These are phyloP conservation scores for Oreotrochilus melanogaster DNA, from an alignment of 2,113 vertebrate species.

Conservation along the genomic window DNA sequence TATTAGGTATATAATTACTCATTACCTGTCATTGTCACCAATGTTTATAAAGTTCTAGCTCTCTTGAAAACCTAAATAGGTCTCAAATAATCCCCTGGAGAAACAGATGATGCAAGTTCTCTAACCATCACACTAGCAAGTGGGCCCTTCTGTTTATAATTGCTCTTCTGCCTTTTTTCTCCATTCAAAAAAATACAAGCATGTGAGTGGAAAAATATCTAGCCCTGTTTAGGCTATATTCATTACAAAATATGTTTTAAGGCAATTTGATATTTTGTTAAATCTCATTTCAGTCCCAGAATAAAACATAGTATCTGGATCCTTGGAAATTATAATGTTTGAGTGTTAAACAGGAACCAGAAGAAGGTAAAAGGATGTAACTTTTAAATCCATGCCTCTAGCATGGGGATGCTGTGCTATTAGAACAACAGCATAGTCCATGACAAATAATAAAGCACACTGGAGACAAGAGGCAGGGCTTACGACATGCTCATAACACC, in stretches of 20 bases:
- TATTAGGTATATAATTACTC: background rate
- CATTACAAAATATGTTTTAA: background rate
- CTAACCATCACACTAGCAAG: background rate
- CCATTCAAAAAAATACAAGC: background rate
- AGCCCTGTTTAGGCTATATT: background rate
- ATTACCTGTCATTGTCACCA: background rate
- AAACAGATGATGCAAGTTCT: background rate
- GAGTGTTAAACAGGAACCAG: background rate
- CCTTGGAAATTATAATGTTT: background rate
- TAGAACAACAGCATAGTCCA: background rate
- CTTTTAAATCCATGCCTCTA: background rate
- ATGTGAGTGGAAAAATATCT: background rate
- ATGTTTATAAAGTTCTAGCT: background rate
- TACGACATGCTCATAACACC: accelerated
- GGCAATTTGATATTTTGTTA: accelerated
- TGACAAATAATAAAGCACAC: background rate
- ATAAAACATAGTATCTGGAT: background rate
- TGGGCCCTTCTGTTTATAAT: background rate
- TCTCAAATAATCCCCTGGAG: background rate
- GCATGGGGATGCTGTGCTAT: background rate
- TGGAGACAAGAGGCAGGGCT: background rate
- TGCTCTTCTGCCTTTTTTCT: background rate
- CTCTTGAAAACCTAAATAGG: background rate
- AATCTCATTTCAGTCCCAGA: background rate
- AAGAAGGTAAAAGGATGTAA: background rate